Conservation (phyloP, 2,888 invertebrate genomes). For the Leptarthrus brevirostris region DNA sequence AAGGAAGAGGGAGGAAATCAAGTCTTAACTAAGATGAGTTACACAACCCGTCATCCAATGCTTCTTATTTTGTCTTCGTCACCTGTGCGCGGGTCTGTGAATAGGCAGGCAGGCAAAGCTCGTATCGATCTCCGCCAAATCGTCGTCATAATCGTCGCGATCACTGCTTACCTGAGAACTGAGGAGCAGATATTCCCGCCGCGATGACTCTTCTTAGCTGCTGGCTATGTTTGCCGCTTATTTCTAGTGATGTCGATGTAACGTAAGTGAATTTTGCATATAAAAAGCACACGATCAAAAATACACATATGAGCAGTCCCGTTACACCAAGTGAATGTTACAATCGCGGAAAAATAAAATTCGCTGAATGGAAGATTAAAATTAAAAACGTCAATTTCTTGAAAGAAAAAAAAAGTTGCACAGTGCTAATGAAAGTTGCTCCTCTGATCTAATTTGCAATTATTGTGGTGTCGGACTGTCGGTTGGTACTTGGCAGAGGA, state of each 20-base stretch:
- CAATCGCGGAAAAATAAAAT: constrained; percentile 30
- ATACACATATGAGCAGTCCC: constrained; percentile 29
- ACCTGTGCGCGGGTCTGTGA: constrained; percentile 31
- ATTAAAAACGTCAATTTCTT: constrained; percentile 31
- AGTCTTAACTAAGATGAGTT: constrained; percentile 33
- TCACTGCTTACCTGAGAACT: constrained; percentile 17
- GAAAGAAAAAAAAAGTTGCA: constrained; percentile 27
- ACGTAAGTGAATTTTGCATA: constrained; percentile 19
- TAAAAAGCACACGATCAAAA: background rate
- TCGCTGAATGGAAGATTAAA: constrained; percentile 29
- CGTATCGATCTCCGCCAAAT: constrained; percentile 22
- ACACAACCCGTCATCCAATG: constrained; percentile 19
- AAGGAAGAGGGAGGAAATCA: constrained; percentile 10
- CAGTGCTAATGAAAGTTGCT: constrained; percentile 1
- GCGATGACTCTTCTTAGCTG: background rate
- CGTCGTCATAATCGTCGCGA: background rate
- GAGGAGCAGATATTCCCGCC: too few relatives aligned
- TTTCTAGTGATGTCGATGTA: too few relatives aligned
- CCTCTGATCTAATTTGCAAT: constrained; percentile 37
- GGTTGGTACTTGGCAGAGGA: background rate
- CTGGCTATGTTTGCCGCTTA: background rate
- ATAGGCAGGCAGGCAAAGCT: too few relatives aligned
- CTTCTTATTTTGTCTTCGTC: constrained; percentile 35
- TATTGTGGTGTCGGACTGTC: background rate
- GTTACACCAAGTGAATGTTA: constrained; percentile 25